Evolutionary conservation across 2,113 vertebrate genomes (phyloP).

Genomic region (Dolichallabes microphthalmus): DNA sequence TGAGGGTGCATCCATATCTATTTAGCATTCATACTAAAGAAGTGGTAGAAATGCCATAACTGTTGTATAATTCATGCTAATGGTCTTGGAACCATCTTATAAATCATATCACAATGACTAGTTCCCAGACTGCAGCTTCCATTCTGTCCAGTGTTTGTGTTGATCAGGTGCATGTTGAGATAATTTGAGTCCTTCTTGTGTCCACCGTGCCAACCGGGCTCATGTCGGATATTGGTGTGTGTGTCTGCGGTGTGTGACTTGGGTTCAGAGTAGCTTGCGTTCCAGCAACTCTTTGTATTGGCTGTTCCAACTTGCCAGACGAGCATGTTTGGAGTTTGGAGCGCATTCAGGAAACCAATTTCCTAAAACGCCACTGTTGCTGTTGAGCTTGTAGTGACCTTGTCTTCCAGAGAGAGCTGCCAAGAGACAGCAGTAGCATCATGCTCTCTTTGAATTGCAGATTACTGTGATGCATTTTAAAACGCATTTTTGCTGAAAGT

Average conservation of each 20-base stretch:
- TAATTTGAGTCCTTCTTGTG: neutral
- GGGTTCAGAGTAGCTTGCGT: neutral
- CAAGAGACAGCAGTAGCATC: conserved; percentile 43
- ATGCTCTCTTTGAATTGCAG: conserved; percentile 50
- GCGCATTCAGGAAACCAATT: conserved; percentile 44
- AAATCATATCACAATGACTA: conserved; percentile 4
- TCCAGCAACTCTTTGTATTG: conserved; percentile 6
- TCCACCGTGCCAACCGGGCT: neutral
- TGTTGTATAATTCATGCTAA: neutral
- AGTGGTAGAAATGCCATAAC: neutral
- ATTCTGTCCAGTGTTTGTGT: neutral
- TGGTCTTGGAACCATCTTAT: conserved; percentile 21
- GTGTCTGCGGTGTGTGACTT: neutral
- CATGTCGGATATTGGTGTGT: neutral
- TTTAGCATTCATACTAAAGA: neutral
- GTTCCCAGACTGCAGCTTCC: conserved; percentile 8
- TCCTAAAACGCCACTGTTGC: conserved; percentile 39
- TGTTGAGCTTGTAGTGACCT: conserved; percentile 38
- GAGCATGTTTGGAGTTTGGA: conserved; percentile 46
- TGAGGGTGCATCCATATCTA: neutral
- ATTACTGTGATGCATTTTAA: conserved; percentile 59
- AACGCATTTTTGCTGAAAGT: conserved; percentile 32
- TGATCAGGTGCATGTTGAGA: conserved; percentile 22
- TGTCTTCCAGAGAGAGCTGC: conserved; percentile 33
- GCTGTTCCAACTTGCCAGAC: neutral